These are phyloP conservation scores for Brachycybe producta DNA, from an alignment of 2,888 invertebrate species.

Conservation along the genomic window DNA sequence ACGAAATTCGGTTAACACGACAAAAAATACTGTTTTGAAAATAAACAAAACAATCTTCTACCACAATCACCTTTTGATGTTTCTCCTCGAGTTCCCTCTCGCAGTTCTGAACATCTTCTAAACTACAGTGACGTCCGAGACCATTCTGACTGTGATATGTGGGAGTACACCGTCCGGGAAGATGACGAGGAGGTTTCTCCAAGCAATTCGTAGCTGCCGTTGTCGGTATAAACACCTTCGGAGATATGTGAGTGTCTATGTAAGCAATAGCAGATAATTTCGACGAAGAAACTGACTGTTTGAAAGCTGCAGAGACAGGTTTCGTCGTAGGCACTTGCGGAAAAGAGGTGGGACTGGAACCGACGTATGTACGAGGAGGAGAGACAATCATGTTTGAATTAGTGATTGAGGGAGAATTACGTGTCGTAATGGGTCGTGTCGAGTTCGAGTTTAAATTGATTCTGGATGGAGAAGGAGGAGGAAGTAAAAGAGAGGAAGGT, in stretches of 20 bases:
- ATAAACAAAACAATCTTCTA: background rate
- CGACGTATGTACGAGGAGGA: background rate
- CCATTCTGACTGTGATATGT: conserved; percentile 19
- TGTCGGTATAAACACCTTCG: conserved; percentile 69
- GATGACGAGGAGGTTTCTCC: conserved; percentile 15
- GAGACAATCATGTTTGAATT: background rate
- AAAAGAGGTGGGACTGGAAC: background rate
- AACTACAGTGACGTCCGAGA: conserved; percentile 29
- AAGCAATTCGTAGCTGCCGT: conserved; percentile 48
- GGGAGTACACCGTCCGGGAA: conserved; percentile 26
- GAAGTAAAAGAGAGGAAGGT: background rate
- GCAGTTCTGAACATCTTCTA: conserved; percentile 35
- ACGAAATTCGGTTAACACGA: too few species aligned
- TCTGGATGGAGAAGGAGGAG: background rate
- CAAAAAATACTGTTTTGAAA: background rate
- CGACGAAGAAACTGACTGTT: conserved; percentile 21
- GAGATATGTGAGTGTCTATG: conserved; percentile 38
- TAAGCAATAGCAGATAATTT: conserved; percentile 10
- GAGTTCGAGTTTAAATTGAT: too few species aligned
- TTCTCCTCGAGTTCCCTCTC: conserved; percentile 25
- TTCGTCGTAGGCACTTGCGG: conserved; percentile 7
- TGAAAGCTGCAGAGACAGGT: background rate
- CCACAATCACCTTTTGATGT: conserved; percentile 21
- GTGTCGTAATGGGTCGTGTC: background rate
- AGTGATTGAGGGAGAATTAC: background rate